These are phyloP conservation scores for Hyles lineata DNA, from an alignment of 2,888 invertebrate species.

Conservation along the genomic window DNA sequence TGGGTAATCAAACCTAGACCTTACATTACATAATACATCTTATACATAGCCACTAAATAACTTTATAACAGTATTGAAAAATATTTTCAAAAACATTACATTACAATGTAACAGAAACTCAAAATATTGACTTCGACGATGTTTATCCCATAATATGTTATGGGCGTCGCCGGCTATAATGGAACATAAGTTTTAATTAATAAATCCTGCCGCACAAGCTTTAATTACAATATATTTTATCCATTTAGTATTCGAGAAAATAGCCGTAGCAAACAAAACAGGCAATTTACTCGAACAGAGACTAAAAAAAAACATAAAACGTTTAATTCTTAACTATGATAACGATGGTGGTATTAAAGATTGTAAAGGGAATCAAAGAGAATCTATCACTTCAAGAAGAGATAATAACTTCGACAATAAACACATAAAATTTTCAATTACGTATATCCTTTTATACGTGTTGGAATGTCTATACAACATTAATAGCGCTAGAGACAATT, in stretches of 20 bases:
- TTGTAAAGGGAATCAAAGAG: not conserved
- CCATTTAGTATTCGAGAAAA: constrained; percentile 1
- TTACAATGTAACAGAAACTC: not conserved
- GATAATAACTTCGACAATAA: not conserved
- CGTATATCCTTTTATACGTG: not conserved
- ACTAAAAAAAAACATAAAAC: not conserved
- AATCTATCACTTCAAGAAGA: not conserved
- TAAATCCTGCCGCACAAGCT: not conserved
- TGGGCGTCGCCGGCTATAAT: constrained; percentile 14
- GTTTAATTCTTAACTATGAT: not conserved
- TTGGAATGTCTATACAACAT: not conserved
- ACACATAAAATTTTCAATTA: not conserved
- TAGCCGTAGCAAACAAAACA: not conserved
- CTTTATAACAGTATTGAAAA: too few species aligned
- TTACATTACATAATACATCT: too few species aligned
- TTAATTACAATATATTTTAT: not conserved
- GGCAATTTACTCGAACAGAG: constrained; percentile 7
- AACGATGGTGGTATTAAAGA: not conserved
- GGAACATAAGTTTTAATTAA: constrained; percentile 20
- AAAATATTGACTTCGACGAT: not conserved
- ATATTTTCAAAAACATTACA: not conserved
- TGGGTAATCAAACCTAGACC: too few species aligned
- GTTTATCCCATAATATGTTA: constrained; percentile 5
- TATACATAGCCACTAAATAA: not conserved
- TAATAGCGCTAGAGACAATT: not conserved